Percentiles rank a stretch among this genome's conserved stretches.
Evolutionary conservation across 2,797 vertebrate species (phyloP).

Genomic region (Schizopygopsis pylzovi): DNA sequence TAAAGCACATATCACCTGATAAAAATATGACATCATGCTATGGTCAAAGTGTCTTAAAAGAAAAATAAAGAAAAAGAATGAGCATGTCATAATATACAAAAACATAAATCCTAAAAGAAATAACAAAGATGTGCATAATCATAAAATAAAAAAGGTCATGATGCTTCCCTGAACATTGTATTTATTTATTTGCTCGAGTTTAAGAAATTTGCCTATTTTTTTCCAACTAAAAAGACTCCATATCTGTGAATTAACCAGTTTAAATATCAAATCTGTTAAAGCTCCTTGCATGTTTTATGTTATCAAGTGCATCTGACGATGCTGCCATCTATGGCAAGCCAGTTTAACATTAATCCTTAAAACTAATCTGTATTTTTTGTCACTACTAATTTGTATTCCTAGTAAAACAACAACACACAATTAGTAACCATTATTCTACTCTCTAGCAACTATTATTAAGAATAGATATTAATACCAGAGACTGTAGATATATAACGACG

Average conservation of each 20-base stretch:
- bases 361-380: background rate
- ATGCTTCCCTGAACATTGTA: background rate
- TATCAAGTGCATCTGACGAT: background rate
- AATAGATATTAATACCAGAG: too few relatives aligned
- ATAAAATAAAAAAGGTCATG: background rate
- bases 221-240: background rate
- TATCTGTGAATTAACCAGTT: background rate
- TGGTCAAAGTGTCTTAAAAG: constrained; percentile 25
- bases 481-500: too few relatives aligned
- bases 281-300: background rate
- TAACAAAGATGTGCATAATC: background rate
- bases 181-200: background rate
- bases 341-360: background rate
- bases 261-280: background rate
- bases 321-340: constrained; percentile 6
- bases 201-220: background rate
- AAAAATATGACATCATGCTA: constrained; percentile 29
- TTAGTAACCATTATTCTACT: background rate
- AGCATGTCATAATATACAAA: background rate
- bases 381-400: background rate
- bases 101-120: background rate
- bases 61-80: constrained; percentile 27
- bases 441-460: too few relatives aligned
- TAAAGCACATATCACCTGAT: constrained; percentile 25
- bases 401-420: background rate